A percentile compares a stretch with the other conserved stretches of the same genome.
Conservation (phyloP, 2,113 vertebrate genomes). For the Sturnira hondurensis region DNA sequence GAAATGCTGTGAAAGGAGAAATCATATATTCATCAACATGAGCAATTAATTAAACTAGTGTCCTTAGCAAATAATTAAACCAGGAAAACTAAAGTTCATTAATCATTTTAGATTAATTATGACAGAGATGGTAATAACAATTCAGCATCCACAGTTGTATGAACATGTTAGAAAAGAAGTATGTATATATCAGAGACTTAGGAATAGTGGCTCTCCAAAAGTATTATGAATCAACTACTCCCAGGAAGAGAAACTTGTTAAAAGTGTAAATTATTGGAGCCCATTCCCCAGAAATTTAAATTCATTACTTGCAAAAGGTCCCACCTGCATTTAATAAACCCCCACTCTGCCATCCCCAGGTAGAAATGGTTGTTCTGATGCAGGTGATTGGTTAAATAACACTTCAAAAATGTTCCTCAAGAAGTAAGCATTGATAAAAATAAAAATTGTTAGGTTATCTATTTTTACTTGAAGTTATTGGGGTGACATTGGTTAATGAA, state of each 20-base stretch:
- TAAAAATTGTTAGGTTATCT: background rate
- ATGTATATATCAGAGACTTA: background rate
- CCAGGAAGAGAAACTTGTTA: background rate
- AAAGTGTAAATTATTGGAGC: background rate
- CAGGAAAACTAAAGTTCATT: constrained; percentile 56
- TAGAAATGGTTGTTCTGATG: background rate
- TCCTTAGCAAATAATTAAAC: constrained; percentile 69
- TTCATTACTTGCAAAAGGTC: background rate
- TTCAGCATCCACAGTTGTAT: constrained; percentile 43
- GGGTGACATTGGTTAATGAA: background rate
- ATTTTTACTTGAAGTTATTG: background rate
- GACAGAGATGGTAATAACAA: constrained; percentile 40
- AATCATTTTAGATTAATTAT: constrained; percentile 69
- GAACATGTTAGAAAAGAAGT: constrained; percentile 43
- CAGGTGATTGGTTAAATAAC: background rate
- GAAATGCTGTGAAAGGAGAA: constrained; percentile 48
- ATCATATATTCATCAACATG: constrained; percentile 38
- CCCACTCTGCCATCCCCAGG: background rate
- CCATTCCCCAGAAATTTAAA: background rate
- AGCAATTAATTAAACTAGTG: constrained; percentile 61
- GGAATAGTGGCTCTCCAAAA: background rate
- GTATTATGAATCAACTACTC: background rate
- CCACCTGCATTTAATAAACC: background rate
- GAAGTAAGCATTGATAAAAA: background rate
- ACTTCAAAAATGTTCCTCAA: background rate